Conservation (phyloP, 1,140 invertebrate species). For the Drosophila persimilis region DNA sequence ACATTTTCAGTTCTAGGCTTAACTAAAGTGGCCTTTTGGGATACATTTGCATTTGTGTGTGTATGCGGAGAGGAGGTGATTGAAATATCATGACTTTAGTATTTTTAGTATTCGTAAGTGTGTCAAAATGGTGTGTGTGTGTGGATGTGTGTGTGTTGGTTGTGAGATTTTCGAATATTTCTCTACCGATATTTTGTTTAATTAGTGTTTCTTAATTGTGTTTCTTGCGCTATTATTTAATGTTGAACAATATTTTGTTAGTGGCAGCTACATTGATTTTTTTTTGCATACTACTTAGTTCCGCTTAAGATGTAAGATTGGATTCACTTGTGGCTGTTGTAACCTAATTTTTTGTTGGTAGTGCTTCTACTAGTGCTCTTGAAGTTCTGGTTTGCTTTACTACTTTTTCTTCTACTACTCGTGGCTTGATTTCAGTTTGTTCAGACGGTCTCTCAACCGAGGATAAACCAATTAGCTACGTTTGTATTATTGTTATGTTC, state of each 20-base stretch:
- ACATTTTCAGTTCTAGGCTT: constrained; percentile 51
- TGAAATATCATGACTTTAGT: constrained; percentile 27
- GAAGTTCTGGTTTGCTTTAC: constrained; percentile 15
- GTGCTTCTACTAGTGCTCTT: constrained; percentile 34
- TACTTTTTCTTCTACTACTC: constrained; percentile 1
- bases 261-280: constrained; percentile 35
- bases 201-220: constrained; percentile 22
- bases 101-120: constrained; percentile 16
- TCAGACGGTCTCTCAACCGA: constrained; percentile 51
- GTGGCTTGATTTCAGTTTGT: constrained; percentile 20
- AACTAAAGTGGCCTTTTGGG: constrained; percentile 67
- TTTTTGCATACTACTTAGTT: constrained; percentile 23
- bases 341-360: constrained; percentile 26
- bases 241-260: constrained; percentile 47
- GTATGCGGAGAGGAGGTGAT: constrained; percentile 17
- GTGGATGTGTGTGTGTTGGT: constrained; percentile 6
- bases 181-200: constrained; percentile 40
- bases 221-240: constrained; percentile 36
- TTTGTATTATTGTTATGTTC: constrained; percentile 78
- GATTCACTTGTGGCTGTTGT: constrained; percentile 36
- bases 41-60: constrained; percentile 12
- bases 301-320: constrained; percentile 36
- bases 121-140: constrained; percentile 19
- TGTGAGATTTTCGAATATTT: constrained; percentile 10
- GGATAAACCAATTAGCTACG: constrained; percentile 66